These are phyloP conservation scores for Lamprologus sp. DNA, from an alignment of 2,113 vertebrate genomes.

Conservation along the genomic window DNA sequence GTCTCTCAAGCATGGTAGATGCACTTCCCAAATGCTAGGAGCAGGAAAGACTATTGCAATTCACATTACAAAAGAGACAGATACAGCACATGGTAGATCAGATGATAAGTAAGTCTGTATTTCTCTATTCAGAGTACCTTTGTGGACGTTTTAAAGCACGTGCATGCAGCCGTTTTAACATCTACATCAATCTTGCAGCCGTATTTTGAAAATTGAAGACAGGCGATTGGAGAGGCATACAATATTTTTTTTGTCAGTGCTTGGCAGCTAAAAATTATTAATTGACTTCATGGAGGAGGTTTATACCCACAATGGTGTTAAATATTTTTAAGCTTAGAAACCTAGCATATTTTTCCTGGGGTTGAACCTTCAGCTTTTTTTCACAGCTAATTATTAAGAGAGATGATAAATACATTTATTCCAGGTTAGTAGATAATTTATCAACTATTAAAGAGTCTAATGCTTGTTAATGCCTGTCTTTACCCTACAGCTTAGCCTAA, in stretches of 20 bases:
- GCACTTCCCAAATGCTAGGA: neutral
- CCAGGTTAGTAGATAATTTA: neutral
- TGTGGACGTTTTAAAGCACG: neutral
- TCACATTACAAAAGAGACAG: neutral
- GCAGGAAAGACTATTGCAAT: conserved; percentile 18
- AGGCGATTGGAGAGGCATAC: neutral
- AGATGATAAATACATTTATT: neutral
- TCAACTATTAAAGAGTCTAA: neutral
- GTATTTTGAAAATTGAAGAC: neutral
- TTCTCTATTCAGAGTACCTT: neutral
- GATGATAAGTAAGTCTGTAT: neutral
- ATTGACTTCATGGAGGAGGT: neutral
- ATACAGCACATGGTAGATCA: neutral
- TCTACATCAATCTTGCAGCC: neutral
- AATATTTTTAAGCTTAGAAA: neutral
- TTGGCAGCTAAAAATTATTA: neutral
- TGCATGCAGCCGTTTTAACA: neutral
- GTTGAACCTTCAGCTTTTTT: neutral
- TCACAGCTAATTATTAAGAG: neutral
- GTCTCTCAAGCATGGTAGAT: conserved; percentile 43
- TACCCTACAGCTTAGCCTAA: neutral
- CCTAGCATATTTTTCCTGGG: accelerated
- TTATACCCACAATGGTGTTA: accelerated
- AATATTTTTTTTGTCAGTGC: neutral
- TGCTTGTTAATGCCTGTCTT: neutral